Evolutionary conservation across 2,797 vertebrate species (phyloP), one percentile per base, ranked within the genome.

Genomic region (Enteromius trimaculatus): DNA sequence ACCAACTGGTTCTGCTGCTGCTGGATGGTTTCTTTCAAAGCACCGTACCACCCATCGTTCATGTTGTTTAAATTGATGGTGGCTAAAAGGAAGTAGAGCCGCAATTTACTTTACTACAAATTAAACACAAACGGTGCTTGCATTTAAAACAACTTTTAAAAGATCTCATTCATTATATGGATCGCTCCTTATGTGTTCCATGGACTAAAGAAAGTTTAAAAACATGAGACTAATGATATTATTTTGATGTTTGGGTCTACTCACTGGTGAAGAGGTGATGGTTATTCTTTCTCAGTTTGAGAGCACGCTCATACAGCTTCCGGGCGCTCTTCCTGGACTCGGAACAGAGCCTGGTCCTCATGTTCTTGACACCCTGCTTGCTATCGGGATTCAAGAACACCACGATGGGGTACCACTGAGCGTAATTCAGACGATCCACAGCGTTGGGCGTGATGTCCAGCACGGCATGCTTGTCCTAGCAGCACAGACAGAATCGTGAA

Each of bases 321-420:
- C 98, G 93, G 90, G 98, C 97, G 75, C 98, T 99, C 93, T 99
- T 99, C 89, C 97, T 96, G 75, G 98, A 99, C 88, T 99, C 98
- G 8, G 97, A 94, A 91, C 97, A 99, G 55, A 99, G 90, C 26
- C 98, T 95, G 92, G 95, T 98, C 89, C 98, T 96, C 98, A 99
- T 99, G 88, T 96, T 99, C 92, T 99, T 99, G 77, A 99, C 97
- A 21, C 98, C 98, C 92, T 99, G 97, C 92, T 99, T 99, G 60
- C 96, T 98, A 88, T 99, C 98, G 0, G 98, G 98, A 92, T 99
- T 99, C 83, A 99, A 95, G 91, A 99, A 99, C 74, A 99, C 97
- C 62, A 99, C 98, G 34, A 99, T 99, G 10, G 98, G 98, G 92
- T 99, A 99, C 98, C 98, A 99, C 93, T 99, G 98, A 66, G 98